phyloP scores from a whole-genome alignment of 2,797 vertebrate species.

The Craterocephalus amniculus region DNA sequence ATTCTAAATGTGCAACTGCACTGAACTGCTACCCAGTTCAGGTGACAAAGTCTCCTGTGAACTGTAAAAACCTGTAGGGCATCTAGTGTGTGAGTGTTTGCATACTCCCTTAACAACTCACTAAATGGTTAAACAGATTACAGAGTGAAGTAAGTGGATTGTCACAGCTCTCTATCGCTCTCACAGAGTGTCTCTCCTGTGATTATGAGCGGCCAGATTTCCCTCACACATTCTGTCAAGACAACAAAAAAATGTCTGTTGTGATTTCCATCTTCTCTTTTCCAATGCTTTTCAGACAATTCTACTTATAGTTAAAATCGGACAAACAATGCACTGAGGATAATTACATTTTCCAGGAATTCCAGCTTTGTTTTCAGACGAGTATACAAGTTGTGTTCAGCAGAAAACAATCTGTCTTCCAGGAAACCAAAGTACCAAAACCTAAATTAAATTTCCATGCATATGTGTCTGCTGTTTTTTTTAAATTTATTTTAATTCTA shows the following conservation, averaged over 20 bases:
- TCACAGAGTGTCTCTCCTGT: conserved; percentile 89
- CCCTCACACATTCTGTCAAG: conserved; percentile 22
- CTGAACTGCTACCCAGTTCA: conserved; percentile 47
- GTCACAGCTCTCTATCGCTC: conserved; percentile 94
- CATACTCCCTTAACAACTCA: conserved; percentile 88
- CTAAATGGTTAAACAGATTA: conserved; percentile 99
- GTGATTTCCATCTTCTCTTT: conserved; percentile 1
- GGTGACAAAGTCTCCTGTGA: conserved; percentile 50
- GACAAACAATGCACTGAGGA: neutral
- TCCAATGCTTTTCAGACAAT: neutral
- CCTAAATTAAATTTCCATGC: neutral
- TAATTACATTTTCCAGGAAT: neutral
- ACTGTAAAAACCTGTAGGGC: conserved; percentile 50
- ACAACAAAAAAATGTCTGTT: conserved; percentile 2
- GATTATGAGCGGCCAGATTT: conserved; percentile 89
- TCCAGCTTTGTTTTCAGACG: neutral
- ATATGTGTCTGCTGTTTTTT: neutral
- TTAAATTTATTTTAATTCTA: neutral
- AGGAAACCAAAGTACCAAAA: neutral
- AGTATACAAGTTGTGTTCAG: neutral
- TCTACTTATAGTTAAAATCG: neutral
- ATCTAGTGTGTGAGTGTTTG: conserved; percentile 65
- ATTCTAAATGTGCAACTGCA: conserved; percentile 64
- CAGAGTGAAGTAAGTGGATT: conserved; percentile 99
- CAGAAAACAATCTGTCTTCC: neutral